Evolutionary conservation across 2,888 invertebrate species (phyloP).

Genomic region (Fragum fragum): DNA sequence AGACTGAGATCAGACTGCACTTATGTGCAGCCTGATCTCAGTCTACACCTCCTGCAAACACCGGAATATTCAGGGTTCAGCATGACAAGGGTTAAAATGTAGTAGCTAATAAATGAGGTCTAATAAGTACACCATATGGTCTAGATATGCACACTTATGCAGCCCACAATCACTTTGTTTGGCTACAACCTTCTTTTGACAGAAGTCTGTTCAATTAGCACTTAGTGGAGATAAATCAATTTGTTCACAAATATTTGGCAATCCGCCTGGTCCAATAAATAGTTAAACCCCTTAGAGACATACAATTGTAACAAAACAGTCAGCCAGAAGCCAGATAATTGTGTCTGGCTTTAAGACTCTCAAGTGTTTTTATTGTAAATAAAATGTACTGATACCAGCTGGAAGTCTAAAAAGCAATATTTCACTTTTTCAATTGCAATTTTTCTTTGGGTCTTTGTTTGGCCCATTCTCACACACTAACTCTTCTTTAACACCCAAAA

Average conservation of each 20-base stretch:
- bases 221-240: slow-evolving; percentile 2
- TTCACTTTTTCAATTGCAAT: neutral
- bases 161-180: too few species aligned
- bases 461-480: too few species aligned
- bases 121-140: too few species aligned
- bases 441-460: neutral
- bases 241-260: slow-evolving; percentile 4
- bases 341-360: neutral
- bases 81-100: too few species aligned
- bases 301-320: neutral
- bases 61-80: too few species aligned
- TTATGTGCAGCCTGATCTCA: too few species aligned
- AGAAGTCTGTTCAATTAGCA: neutral
- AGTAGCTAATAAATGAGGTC: too few species aligned
- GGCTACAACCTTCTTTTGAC: neutral
- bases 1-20: too few species aligned
- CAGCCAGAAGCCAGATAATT: neutral
- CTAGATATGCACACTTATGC: too few species aligned
- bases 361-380: slow-evolving; percentile 6
- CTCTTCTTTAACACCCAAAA: too few species aligned
- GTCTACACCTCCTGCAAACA: too few species aligned
- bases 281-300: neutral
- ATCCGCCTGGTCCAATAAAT: neutral
- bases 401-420: neutral
- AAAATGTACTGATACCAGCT: neutral